Base-by-base conservation (phyloP, 2,113 vertebrate species). In the Rhinichthys klamathensis region DNA sequence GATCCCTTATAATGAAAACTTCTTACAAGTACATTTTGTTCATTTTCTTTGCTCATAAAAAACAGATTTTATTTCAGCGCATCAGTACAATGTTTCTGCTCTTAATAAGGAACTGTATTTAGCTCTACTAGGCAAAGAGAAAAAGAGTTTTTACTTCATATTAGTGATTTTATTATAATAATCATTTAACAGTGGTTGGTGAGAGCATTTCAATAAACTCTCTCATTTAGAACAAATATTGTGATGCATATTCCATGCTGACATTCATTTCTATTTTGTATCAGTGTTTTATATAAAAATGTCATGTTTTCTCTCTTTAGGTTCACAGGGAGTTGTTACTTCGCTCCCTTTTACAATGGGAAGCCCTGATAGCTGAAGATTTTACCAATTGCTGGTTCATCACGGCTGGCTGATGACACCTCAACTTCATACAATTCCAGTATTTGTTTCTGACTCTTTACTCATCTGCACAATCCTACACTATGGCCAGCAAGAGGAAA, bases 401-500 rank as follows among this genome's bases (percentile, higher is more conserved):
- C 91, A 90, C 91, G 94, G 92, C 92, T 92, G 92, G 90, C 90
- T 92, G 91, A 93, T 93, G 94, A 93, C 93, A 92, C 92, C 88
- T 87, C 90, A 91, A 87, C 89, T 86, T 90, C 92, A 89, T 91
- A 84, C 83, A 89, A 90, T 87, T 82, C 92, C 87, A 92, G 92
- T 89, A 93, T 92, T 46, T 35, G 65, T 77, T 85, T 84, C 65
- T 51, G 56, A 91, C 85, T 87, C 91, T 86, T 86, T 86, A 89
- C 80, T 88, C 90, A 90, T 89, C 90, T 61, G 85, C 89, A 87
- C 89, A 78, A 86, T 83, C 88, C 88, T 84, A 74, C 88, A 89
- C 80, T 74, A 99, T 99, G 98, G 97, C 98, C 91, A 99, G 98
- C 95, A 99, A 99, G 93, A 96, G 98, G 92, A 99, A 99, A 93